Conservation (phyloP, 1,140 invertebrate species). For the Drosophila pachea region DNA sequence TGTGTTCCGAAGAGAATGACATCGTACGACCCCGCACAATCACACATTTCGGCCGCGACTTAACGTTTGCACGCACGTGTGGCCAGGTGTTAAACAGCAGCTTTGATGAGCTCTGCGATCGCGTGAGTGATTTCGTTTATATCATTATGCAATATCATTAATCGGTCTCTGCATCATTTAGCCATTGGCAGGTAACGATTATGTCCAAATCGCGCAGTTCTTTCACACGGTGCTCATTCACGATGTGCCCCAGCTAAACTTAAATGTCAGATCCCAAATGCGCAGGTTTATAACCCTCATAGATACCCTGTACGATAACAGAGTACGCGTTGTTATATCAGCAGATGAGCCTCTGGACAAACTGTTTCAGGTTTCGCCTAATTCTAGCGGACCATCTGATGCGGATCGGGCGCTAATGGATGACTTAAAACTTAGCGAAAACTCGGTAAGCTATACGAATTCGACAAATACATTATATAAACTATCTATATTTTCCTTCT, state of each 20-base stretch:
- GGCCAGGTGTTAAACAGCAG: constrained; percentile 93
- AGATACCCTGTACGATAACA: constrained; percentile 98
- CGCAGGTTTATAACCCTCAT: constrained; percentile 98
- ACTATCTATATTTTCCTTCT: not conserved
- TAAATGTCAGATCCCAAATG: constrained; percentile 89
- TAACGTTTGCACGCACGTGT: constrained; percentile 93
- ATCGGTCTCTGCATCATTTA: constrained; percentile 66
- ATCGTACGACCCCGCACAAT: constrained; percentile 89
- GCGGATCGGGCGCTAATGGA: constrained; percentile 94
- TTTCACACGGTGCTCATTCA: constrained; percentile 97
- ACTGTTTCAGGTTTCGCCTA: constrained; percentile 85
- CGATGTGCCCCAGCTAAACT: constrained; percentile 91
- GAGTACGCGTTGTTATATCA: constrained; percentile 89
- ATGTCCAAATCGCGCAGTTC: constrained; percentile 92
- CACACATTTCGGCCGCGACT: constrained; percentile 91
- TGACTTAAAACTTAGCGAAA: constrained; percentile 84
- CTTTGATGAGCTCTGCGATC: constrained; percentile 94
- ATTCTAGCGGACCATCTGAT: constrained; percentile 81
- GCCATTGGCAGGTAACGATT: constrained; percentile 96
- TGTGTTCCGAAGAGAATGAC: constrained; percentile 94
- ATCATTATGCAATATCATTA: not conserved
- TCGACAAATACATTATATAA: not conserved
- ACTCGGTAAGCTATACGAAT: constrained; percentile 46
- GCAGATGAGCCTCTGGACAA: constrained; percentile 86
- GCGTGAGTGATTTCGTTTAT: constrained; percentile 82